Evolutionary conservation across 2,888 invertebrate genomes (phyloP), one percentile per base, ranked within the genome.

Genomic region (Heteromyza rotundicornis): DNA sequence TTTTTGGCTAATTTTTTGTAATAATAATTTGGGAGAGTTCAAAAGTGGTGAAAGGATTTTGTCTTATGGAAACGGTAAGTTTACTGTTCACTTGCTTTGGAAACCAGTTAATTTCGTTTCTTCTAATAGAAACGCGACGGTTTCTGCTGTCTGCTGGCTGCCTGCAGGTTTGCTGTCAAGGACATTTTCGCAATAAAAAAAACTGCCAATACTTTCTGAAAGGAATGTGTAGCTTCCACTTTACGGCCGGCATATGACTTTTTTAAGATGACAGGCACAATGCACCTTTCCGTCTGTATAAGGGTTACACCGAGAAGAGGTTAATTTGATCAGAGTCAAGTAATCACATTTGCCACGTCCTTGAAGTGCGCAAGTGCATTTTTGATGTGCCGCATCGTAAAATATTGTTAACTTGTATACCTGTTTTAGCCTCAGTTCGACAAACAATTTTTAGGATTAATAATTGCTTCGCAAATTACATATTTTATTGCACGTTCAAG

Each of bases 321-420:
- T 16, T 1, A 7, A 44, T n/a, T 24, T 16, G 20, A 40, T 56
- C 17, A 44, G 44, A n/a, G 56, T 14, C 44, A 44, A 44, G 56
- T 44, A 32, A 35, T 53, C 35, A 19, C n/a, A 49, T 24, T 16
- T 23, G 53, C 32, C 19, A 32, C 22, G 51, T 32, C 57, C 57
- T 57, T 57, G 57, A 36, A 51, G 32, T 36, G 2, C 49, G 32
- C 36, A 57, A 16, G 17, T 50, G 19, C 47, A 47, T 57, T 49
- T 49, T 57, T 57, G 32, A 36, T 57, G 36, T 24, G 23, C 20
- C 7, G 56, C n/a, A n/a, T n/a, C n/a, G n/a, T n/a, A n/a, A n/a
- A n/a, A n/a, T n/a, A n/a, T n/a, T n/a, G n/a, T n/a, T n/a, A n/a
- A n/a, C n/a, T n/a, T n/a, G n/a, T n/a, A n/a, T n/a, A n/a, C n/a